phyloP scores from a whole-genome alignment of 2,888 invertebrate species.

The Antitype chi region DNA sequence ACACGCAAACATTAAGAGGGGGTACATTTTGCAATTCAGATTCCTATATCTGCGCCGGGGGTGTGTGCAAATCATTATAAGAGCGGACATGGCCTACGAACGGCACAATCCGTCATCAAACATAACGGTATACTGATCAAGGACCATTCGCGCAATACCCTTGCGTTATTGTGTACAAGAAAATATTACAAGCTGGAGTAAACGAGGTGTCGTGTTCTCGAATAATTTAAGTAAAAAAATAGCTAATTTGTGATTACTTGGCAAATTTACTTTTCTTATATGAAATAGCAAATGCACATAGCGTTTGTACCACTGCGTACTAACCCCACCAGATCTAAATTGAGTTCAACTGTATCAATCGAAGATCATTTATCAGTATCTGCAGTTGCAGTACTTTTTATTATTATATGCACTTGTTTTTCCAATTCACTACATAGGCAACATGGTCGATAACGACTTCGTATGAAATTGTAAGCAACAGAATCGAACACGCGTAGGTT shows the following conservation, averaged over 20 bases:
- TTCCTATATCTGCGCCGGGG: conserved; percentile 64
- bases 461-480: not conserved
- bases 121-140: conserved; percentile 41
- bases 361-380: not conserved
- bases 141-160: not conserved
- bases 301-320: not conserved
- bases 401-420: not conserved
- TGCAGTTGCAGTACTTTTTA: not conserved
- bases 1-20: conserved; percentile 74
- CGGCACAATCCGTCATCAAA: conserved; percentile 31
- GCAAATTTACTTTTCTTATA: not conserved
- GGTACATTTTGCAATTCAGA: conserved; percentile 82
- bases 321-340: not conserved
- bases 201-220: not conserved
- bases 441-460: not conserved
- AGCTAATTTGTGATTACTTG: not conserved
- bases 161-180: not conserved
- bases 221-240: not conserved
- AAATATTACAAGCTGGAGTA: not conserved
- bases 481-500: not conserved
- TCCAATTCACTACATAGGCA: too few relatives aligned
- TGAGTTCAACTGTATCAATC: not conserved
- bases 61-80: conserved; percentile 58
- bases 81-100: conserved; percentile 35
- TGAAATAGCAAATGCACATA: not conserved